A percentile compares a stretch with the other conserved stretches of the same genome.
These are phyloP conservation scores for Pocillopora meandrina DNA, from an alignment of 92 coral and sea anemone genomes.

Conservation along the genomic window DNA sequence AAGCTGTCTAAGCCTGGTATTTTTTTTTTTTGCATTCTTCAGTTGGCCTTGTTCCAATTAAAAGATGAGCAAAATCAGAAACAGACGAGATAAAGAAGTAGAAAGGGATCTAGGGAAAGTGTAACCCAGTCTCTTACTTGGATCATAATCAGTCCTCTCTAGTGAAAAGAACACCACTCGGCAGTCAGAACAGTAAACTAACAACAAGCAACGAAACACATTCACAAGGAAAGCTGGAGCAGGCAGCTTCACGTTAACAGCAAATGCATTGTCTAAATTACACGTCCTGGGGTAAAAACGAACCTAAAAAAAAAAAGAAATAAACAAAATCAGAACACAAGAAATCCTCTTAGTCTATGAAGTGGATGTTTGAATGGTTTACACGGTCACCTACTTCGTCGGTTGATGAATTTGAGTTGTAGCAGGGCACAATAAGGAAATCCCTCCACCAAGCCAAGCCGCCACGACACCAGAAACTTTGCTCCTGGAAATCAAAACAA, in stretches of 20 bases:
- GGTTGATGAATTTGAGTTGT: constrained; percentile 67
- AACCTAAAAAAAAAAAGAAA: constrained; percentile 57
- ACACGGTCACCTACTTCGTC: constrained; percentile 71
- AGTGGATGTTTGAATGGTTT: background rate
- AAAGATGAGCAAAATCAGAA: too few species aligned
- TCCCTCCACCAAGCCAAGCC: constrained; percentile 99
- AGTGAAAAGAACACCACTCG: constrained; percentile 86
- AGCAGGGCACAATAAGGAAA: constrained; percentile 88
- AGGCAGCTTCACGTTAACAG: constrained; percentile 80
- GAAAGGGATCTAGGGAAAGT: too few species aligned
- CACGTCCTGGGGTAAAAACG: constrained; percentile 92
- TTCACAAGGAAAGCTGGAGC: constrained; percentile 95
- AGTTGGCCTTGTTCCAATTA: too few species aligned
- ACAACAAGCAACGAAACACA: constrained; percentile 82
- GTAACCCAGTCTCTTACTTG: constrained; percentile 52
- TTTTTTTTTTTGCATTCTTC: too few species aligned
- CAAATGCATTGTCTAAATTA: constrained; percentile 95
- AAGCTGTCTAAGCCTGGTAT: too few species aligned
- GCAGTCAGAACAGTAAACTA: constrained; percentile 91
- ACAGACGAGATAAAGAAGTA: too few species aligned
- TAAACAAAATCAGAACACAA: background rate
- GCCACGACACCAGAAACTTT: constrained; percentile 93
- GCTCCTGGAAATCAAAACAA: constrained; percentile 64
- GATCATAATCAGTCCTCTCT: constrained; percentile 62
- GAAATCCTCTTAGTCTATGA: background rate